Evolutionary conservation across 2,888 invertebrate genomes (phyloP).

Genomic region (Plagodis dolabraria): DNA sequence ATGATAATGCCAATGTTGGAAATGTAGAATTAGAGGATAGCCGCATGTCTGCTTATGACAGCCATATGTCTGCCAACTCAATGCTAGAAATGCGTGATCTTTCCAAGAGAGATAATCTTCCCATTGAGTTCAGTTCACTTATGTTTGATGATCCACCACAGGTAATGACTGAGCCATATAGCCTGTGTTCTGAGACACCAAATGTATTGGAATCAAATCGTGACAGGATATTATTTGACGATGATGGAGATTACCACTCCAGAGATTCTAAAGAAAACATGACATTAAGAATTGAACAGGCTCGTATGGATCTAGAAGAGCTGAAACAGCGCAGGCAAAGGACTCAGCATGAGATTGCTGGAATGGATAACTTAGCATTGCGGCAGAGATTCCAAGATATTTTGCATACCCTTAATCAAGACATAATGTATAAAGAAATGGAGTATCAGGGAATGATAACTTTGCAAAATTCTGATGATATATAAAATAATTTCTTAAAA

Average conservation of each 20-base stretch:
- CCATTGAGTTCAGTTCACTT: slow-evolving; percentile 69
- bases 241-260: slow-evolving; percentile 59
- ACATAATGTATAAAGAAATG: slow-evolving; percentile 91
- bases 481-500: slow-evolving; percentile 43
- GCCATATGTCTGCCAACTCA: slow-evolving; percentile 85
- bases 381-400: slow-evolving; percentile 93
- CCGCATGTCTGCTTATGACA: slow-evolving; percentile 89
- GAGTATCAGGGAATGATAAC: slow-evolving; percentile 82
- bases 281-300: slow-evolving; percentile 87
- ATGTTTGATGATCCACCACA: slow-evolving; percentile 61
- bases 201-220: slow-evolving; percentile 50
- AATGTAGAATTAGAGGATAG: slow-evolving; percentile 87
- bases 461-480: slow-evolving; percentile 72
- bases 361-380: slow-evolving; percentile 93
- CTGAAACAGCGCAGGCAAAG: slow-evolving; percentile 89
- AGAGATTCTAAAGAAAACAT: slow-evolving; percentile 80
- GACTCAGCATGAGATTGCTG: slow-evolving; percentile 93
- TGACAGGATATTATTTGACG: slow-evolving; percentile 62
- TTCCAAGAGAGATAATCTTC: slow-evolving; percentile 51
- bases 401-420: slow-evolving; percentile 91
- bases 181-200: slow-evolving; percentile 51
- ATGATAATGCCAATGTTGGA: slow-evolving; percentile 91
- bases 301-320: slow-evolving; percentile 90
- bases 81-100: slow-evolving; percentile 59
- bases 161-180: slow-evolving; percentile 47